Percentiles rank a stretch among this genome's conserved stretches.
Evolutionary conservation across 2,888 invertebrate genomes (phyloP).

Genomic region (Dynastes maya): DNA sequence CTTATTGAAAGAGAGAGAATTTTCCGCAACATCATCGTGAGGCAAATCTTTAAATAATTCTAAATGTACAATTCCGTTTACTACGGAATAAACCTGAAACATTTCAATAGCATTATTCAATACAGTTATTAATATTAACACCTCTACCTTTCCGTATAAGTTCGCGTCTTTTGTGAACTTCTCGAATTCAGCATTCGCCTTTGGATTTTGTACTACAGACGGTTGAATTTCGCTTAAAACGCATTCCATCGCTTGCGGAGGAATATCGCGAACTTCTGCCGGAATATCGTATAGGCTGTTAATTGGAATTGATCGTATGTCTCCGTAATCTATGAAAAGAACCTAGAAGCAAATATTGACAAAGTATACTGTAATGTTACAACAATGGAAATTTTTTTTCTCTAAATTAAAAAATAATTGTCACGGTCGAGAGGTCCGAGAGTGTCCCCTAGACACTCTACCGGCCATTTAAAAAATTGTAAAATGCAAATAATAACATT

Average conservation of each 20-base stretch:
- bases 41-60: slow-evolving; percentile 71
- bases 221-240: slow-evolving; percentile 81
- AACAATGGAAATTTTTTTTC: too few species aligned
- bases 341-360: slow-evolving; percentile 71
- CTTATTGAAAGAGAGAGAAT: slow-evolving; percentile 72
- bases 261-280: slow-evolving; percentile 63
- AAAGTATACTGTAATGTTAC: background rate
- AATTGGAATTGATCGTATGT: slow-evolving; percentile 70
- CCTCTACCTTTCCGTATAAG: slow-evolving; percentile 34
- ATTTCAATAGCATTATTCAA: too few species aligned
- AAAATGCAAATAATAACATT: too few species aligned
- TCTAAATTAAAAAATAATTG: too few species aligned
- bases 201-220: slow-evolving; percentile 74
- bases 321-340: slow-evolving; percentile 87
- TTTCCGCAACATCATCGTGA: slow-evolving; percentile 22
- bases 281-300: slow-evolving; percentile 71
- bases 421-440: too few species aligned
- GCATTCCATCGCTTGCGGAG: slow-evolving; percentile 82
- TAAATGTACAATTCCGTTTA: slow-evolving; percentile 81
- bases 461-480: too few species aligned
- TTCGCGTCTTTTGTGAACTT: slow-evolving; percentile 24
- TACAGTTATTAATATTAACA: too few species aligned
- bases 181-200: slow-evolving; percentile 66
- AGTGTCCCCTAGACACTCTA: too few species aligned
- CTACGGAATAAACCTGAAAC: slow-evolving; percentile 82